Evolutionary conservation across 2,888 invertebrate genomes (phyloP).

Genomic region (Cerceris rybyensis): DNA sequence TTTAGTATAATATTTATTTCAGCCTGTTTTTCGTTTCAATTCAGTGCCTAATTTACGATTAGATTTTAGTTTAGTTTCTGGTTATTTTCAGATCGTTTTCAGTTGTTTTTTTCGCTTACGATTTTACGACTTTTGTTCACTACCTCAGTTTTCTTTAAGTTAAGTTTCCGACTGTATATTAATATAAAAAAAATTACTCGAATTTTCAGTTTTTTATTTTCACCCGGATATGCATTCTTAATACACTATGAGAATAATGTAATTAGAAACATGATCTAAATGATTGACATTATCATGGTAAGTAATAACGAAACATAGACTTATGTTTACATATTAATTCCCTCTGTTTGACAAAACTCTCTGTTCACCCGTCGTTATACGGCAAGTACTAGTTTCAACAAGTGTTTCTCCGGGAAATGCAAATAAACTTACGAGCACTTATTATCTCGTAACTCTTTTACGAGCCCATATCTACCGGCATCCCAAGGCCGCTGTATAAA

Average conservation of each 20-base stretch:
- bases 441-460: conserved; percentile 26
- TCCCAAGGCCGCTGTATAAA: conserved; percentile 35
- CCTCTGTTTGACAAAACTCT: not conserved
- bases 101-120: too few species aligned
- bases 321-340: conserved; percentile 8
- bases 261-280: not conserved
- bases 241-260: not conserved
- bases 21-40: too few species aligned
- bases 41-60: too few species aligned
- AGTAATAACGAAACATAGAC: conserved; percentile 16
- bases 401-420: conserved; percentile 39
- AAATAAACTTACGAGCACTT: conserved; percentile 42
- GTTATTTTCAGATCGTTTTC: too few species aligned
- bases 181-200: too few species aligned
- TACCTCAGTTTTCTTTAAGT: too few species aligned
- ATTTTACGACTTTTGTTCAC: too few species aligned
- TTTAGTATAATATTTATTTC: too few species aligned
- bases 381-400: conserved; percentile 13
- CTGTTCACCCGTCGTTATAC: not conserved
- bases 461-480: conserved; percentile 31
- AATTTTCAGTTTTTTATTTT: too few species aligned
- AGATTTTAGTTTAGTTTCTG: too few species aligned
- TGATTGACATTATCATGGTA: not conserved
- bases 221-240: too few species aligned
- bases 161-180: too few species aligned